phyloP scores from a whole-genome alignment of 2,888 invertebrate genomes.

The Callimorpha dominula region DNA sequence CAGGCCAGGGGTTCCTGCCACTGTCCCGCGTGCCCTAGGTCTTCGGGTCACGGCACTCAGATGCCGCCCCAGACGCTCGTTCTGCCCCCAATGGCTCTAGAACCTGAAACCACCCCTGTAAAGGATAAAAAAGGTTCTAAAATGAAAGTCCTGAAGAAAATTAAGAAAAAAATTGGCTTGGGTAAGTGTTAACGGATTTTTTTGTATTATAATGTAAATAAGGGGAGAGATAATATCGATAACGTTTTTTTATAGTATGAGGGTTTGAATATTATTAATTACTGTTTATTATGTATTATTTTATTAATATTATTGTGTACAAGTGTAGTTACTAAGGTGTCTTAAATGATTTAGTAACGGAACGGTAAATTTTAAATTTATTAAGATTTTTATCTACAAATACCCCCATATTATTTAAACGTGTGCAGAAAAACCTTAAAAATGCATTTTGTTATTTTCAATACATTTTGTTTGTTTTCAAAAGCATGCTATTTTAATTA shows the following conservation, averaged over 20 bases:
- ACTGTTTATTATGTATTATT: neutral
- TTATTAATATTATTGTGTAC: neutral
- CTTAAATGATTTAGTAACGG: neutral
- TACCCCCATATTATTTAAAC: neutral
- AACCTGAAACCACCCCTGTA: constrained; percentile 79
- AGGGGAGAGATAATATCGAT: constrained; percentile 16
- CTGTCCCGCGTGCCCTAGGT: constrained; percentile 83
- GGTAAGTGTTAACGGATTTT: constrained; percentile 87
- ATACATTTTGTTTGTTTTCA: neutral
- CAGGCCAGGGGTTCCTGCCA: constrained; percentile 86
- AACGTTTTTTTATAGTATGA: constrained; percentile 23
- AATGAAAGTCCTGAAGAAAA: constrained; percentile 96
- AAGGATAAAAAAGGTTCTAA: constrained; percentile 87
- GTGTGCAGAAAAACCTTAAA: neutral
- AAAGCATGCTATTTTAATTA: too few species aligned
- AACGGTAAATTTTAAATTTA: neutral
- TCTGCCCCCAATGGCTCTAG: constrained; percentile 81
- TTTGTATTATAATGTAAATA: constrained; percentile 14
- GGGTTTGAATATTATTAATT: constrained; percentile 10
- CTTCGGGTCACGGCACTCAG: constrained; percentile 70
- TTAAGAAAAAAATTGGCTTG: constrained; percentile 94
- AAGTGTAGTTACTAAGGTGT: neutral
- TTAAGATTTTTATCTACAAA: neutral
- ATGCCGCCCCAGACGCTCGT: constrained; percentile 82
- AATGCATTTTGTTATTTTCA: neutral